phyloP scores from a whole-genome alignment of 2,113 vertebrate genomes.

The Gadus macrocephalus region DNA sequence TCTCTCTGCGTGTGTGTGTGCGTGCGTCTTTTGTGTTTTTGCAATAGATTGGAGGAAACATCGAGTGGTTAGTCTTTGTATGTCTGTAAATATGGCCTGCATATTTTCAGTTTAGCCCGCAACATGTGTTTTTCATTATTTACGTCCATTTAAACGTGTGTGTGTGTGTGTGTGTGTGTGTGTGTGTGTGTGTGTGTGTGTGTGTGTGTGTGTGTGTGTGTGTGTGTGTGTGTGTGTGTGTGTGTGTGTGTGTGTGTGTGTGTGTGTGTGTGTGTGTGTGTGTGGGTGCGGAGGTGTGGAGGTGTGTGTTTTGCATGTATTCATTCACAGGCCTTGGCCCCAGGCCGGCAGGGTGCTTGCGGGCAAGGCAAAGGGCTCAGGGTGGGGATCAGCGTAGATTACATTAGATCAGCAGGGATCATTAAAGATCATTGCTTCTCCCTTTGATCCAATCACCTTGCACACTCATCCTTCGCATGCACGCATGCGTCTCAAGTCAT shows the following conservation, averaged over 20 bases:
- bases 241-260: too few relatives aligned
- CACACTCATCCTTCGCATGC: slow-evolving; percentile 12
- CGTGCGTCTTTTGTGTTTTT: slow-evolving; percentile 6
- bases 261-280: too few relatives aligned
- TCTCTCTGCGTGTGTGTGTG: slow-evolving; percentile 8
- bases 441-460: slow-evolving; percentile 49
- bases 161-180: slow-evolving; percentile 10
- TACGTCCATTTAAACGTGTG: too few relatives aligned
- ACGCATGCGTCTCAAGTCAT: slow-evolving; percentile 19
- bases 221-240: too few relatives aligned
- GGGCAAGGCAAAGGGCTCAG: slow-evolving; percentile 26
- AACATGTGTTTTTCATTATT: too few relatives aligned
- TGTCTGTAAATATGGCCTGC: too few relatives aligned
- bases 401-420: slow-evolving; percentile 45
- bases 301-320: slow-evolving; percentile 3
- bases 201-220: too few relatives aligned
- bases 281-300: too few relatives aligned
- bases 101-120: too few relatives aligned
- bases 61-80: too few relatives aligned
- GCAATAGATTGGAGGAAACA: background rate
- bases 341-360: slow-evolving; percentile 27
- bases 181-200: background rate
- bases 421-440: slow-evolving; percentile 35
- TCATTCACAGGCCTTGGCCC: slow-evolving; percentile 41
- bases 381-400: slow-evolving; percentile 39